Percentiles rank a stretch among this genome's conserved stretches.
Evolutionary conservation across 2,797 vertebrate genomes (phyloP).

Genomic region (Lepilemur septentrionalis): DNA sequence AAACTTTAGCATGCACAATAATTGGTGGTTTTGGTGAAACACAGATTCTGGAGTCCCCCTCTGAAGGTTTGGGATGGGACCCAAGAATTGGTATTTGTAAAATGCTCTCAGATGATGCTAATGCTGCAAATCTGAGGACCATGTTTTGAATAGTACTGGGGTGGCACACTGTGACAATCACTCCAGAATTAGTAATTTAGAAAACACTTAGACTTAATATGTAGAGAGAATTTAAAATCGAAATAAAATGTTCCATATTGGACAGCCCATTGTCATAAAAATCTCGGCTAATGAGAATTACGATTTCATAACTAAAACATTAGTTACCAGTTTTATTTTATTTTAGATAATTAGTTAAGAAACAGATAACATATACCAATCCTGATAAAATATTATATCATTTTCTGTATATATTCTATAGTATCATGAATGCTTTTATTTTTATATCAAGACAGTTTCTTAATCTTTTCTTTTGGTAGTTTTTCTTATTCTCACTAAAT

Average conservation of each 20-base stretch:
- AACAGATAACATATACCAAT: background rate
- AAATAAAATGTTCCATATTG: background rate
- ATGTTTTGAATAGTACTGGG: background rate
- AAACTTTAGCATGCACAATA: background rate
- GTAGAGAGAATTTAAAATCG: background rate
- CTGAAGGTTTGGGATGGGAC: background rate
- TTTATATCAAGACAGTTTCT: background rate
- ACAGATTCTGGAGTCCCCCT: background rate
- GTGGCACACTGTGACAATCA: background rate
- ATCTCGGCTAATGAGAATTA: conserved; percentile 7
- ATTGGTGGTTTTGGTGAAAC: background rate
- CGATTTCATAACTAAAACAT: background rate
- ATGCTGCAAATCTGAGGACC: background rate
- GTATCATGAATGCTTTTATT: background rate
- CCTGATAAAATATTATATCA: background rate
- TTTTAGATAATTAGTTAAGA: background rate
- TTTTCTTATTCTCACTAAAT: background rate
- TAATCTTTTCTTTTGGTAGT: background rate
- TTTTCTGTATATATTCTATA: background rate
- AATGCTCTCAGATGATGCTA: background rate
- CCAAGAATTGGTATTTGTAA: background rate
- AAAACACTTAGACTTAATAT: background rate
- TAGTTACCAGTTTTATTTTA: background rate
- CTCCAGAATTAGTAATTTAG: background rate
- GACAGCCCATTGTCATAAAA: background rate